These are phyloP conservation scores for Lemur catta DNA, from an alignment of 2,797 vertebrate genomes.

Conservation along the genomic window DNA sequence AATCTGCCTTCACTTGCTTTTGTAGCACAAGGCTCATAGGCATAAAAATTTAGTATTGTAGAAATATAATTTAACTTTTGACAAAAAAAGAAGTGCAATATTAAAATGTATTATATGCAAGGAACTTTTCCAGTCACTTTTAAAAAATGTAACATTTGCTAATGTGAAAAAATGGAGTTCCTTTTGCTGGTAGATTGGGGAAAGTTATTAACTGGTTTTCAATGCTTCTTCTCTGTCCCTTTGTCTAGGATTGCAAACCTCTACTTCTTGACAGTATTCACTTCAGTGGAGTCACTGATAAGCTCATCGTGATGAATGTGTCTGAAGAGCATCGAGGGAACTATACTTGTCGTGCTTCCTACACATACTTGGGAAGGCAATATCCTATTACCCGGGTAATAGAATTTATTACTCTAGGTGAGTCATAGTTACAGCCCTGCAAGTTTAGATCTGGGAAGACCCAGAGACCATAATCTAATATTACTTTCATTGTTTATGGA, in stretches of 20 bases:
- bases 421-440: not conserved
- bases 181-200: not conserved
- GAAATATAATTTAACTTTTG: not conserved
- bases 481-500: not conserved
- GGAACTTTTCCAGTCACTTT: not conserved
- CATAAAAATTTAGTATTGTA: not conserved
- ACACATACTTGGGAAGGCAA: conserved; percentile 77
- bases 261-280: conserved; percentile 71
- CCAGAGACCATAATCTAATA: not conserved
- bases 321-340: conserved; percentile 80
- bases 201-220: not conserved
- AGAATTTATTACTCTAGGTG: conserved; percentile 81
- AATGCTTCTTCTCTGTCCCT: not conserved
- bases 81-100: not conserved
- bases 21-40: not conserved
- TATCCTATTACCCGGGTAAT: conserved; percentile 83
- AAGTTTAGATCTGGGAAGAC: not conserved
- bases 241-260: conserved; percentile 85
- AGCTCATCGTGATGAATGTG: conserved; percentile 72
- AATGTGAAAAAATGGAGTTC: not conserved
- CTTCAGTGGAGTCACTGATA: conserved; percentile 61
- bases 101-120: not conserved
- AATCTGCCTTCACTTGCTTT: not conserved
- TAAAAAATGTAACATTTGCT: not conserved
- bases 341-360: conserved; percentile 84